Evolutionary conservation across 1,140 invertebrate genomes (phyloP).

Genomic region (Protaetia brevitarsis): DNA sequence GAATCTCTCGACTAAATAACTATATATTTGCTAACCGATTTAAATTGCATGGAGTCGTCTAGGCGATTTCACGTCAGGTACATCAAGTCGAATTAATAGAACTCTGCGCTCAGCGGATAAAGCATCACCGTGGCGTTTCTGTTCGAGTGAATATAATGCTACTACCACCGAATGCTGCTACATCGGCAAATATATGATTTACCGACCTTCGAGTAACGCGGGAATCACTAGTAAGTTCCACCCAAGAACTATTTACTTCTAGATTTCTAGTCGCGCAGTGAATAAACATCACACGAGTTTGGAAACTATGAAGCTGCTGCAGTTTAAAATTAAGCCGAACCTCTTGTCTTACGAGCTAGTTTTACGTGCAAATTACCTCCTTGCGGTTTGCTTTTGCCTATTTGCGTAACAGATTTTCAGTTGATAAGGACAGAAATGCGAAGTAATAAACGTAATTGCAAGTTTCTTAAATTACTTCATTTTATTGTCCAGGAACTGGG

Average conservation of each 20-base stretch:
- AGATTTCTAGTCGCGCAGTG: background rate
- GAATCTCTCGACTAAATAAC: too few species aligned
- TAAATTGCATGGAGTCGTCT: background rate
- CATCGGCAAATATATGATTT: slow-evolving; percentile 5
- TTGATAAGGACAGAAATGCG: too few species aligned
- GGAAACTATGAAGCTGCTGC: background rate
- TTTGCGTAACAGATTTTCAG: too few species aligned
- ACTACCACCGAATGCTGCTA: background rate
- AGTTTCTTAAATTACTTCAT: too few species aligned
- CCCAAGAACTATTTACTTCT: background rate
- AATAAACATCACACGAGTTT: background rate
- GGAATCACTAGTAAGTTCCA: background rate
- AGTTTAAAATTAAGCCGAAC: background rate
- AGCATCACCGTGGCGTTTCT: background rate
- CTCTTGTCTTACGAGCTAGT: background rate
- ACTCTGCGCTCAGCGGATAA: background rate
- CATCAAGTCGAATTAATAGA: background rate
- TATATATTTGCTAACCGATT: background rate
- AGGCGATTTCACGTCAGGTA: background rate
- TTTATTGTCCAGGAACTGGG: too few species aligned
- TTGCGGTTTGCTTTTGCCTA: too few species aligned
- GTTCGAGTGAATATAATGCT: background rate
- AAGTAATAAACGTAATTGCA: too few species aligned
- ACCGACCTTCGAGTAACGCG: background rate
- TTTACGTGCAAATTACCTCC: background rate